Evolutionary conservation across 2,888 invertebrate species (phyloP).

Genomic region (Gari tellinella): DNA sequence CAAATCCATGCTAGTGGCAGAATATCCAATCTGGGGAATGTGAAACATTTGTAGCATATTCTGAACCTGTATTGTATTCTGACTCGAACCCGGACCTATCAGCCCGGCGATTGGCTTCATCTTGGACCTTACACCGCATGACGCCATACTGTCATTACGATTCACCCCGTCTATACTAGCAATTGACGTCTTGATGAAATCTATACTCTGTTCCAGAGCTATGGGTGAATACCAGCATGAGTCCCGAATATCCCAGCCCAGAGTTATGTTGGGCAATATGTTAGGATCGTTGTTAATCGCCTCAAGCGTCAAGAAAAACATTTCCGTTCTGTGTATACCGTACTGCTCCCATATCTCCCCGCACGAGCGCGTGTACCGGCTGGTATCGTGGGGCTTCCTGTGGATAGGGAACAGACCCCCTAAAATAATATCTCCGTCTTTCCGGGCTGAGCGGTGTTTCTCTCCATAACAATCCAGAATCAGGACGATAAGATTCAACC

Average conservation of each 20-base stretch:
- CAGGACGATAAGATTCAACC: too few species aligned
- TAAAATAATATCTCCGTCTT: constrained; percentile 87
- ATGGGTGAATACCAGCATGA: constrained; percentile 93
- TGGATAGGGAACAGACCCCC: constrained; percentile 87
- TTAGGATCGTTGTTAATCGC: constrained; percentile 87
- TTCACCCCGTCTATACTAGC: constrained; percentile 67
- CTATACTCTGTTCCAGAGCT: constrained; percentile 91
- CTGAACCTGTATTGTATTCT: constrained; percentile 89
- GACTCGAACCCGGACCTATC: constrained; percentile 90
- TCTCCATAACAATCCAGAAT: too few species aligned
- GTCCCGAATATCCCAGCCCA: constrained; percentile 91
- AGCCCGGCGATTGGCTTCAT: constrained; percentile 87
- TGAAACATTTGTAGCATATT: constrained; percentile 90
- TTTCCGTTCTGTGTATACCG: constrained; percentile 90
- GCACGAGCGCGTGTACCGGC: constrained; percentile 85
- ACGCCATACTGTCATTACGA: constrained; percentile 43
- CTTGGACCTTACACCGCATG: constrained; percentile 33
- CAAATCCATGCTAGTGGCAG: constrained; percentile 91
- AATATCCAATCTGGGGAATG: constrained; percentile 90
- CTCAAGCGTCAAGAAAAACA: constrained; percentile 79
- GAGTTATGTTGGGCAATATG: constrained; percentile 86
- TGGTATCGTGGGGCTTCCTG: constrained; percentile 84
- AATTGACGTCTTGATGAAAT: constrained; percentile 89
- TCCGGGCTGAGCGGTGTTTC: constrained; percentile 60
- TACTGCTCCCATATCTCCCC: constrained; percentile 90